Conservation (phyloP, 2,888 invertebrate species). For the Onthophagus sagittarius region DNA sequence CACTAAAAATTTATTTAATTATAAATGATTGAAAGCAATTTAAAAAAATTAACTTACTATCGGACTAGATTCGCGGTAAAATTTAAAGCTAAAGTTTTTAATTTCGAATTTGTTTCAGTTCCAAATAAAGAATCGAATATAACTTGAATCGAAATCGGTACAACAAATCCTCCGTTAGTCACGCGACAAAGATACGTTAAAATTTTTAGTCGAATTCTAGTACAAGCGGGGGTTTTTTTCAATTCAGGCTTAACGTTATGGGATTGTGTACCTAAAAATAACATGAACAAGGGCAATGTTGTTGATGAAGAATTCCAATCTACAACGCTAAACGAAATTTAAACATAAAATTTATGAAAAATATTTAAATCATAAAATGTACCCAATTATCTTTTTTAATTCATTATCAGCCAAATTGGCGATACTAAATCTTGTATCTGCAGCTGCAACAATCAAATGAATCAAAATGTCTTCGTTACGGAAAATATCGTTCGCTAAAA, state of each 20-base stretch:
- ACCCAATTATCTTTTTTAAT: constrained; percentile 73
- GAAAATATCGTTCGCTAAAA: constrained; percentile 75
- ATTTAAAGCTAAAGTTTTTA: constrained; percentile 76
- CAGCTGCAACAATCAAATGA: constrained; percentile 78
- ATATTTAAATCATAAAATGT: constrained; percentile 28
- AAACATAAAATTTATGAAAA: background rate
- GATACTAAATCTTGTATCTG: constrained; percentile 85
- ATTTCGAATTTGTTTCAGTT: constrained; percentile 73
- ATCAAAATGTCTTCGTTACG: constrained; percentile 69
- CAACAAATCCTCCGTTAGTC: constrained; percentile 65
- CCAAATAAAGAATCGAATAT: constrained; percentile 87
- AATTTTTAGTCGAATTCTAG: constrained; percentile 79
- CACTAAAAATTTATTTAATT: constrained; percentile 48
- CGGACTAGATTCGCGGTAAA: constrained; percentile 77
- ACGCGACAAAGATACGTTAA: constrained; percentile 77
- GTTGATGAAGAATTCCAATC: constrained; percentile 72
- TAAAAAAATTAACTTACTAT: constrained; percentile 57
- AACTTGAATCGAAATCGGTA: constrained; percentile 79
- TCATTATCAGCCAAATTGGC: constrained; percentile 84
- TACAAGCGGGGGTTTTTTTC: constrained; percentile 74
- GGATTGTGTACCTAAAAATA: constrained; percentile 71
- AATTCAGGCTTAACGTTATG: constrained; percentile 59
- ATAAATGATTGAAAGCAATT: background rate
- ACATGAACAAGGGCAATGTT: constrained; percentile 70
- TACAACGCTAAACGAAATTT: constrained; percentile 56